phyloP scores from a whole-genome alignment of 2,797 vertebrate species.

The Xiphophorus birchmanni region DNA sequence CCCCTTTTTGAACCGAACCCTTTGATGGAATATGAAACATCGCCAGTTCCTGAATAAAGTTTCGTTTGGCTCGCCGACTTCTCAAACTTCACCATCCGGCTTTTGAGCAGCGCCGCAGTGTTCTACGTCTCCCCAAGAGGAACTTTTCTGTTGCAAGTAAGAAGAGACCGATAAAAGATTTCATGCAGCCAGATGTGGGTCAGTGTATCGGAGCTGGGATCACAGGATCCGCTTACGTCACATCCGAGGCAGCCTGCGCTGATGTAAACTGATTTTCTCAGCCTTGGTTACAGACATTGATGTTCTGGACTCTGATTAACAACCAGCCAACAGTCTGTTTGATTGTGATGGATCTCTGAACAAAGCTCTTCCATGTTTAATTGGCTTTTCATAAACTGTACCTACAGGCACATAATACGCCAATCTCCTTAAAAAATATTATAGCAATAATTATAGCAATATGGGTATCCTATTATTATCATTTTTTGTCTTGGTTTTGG shows the following conservation, averaged over 20 bases:
- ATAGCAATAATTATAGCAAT: not conserved
- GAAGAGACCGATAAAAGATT: not conserved
- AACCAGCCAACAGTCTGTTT: not conserved
- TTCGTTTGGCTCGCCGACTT: not conserved
- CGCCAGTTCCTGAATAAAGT: not conserved
- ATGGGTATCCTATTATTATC: not conserved
- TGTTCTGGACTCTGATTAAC: not conserved
- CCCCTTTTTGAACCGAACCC: not conserved
- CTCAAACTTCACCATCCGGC: not conserved
- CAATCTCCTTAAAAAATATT: not conserved
- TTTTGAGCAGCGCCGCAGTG: not conserved
- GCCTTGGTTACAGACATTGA: not conserved
- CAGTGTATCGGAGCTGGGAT: not conserved
- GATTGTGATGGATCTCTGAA: not conserved
- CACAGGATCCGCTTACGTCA: not conserved
- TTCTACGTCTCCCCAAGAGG: not conserved
- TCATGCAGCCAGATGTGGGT: not conserved
- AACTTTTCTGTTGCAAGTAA: not conserved
- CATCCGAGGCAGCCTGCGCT: not conserved
- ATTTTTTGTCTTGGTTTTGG: not conserved
- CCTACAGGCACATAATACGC: not conserved
- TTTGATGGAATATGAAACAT: not conserved
- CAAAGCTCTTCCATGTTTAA: not conserved
- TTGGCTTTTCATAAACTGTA: not conserved
- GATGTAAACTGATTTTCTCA: not conserved